These are phyloP conservation scores for Brenthis ino DNA, from an alignment of 2,888 invertebrate genomes.

Conservation along the genomic window DNA sequence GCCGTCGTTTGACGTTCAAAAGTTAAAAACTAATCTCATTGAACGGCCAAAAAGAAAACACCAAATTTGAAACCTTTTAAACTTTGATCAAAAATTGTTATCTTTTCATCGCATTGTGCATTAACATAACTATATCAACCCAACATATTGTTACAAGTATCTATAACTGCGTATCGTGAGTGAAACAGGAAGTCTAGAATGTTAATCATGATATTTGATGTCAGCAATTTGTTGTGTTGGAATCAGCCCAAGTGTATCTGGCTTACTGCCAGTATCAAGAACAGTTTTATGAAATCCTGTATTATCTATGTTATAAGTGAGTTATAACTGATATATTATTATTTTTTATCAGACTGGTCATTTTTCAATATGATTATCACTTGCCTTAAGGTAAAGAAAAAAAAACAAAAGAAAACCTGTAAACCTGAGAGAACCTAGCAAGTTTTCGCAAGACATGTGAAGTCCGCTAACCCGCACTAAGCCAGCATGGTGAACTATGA, in stretches of 20 bases:
- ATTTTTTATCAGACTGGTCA: not conserved
- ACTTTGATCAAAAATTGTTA: not conserved
- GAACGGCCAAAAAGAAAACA: too few species aligned
- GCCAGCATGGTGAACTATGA: too few species aligned
- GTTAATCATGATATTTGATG: constrained; percentile 40
- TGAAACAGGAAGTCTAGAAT: constrained; percentile 31
- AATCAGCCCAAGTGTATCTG: constrained; percentile 23
- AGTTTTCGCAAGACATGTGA: too few species aligned
- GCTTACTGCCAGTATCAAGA: constrained; percentile 29
- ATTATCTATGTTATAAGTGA: constrained; percentile 24
- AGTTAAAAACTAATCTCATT: too few species aligned
- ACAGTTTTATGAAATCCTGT: constrained; percentile 29
- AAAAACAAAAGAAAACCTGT: too few species aligned
- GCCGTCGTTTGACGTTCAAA: too few species aligned
- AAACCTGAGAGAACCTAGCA: too few species aligned
- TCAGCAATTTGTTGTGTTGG: constrained; percentile 39
- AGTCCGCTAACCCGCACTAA: too few species aligned
- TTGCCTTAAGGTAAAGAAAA: too few species aligned
- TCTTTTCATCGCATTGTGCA: not conserved
- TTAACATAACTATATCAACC: not conserved
- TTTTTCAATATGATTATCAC: too few species aligned
- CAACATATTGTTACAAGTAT: constrained; percentile 4
- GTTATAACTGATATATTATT: constrained; percentile 21
- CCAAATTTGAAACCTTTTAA: not conserved
- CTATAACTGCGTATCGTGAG: not conserved